Conservation (phyloP, 2,888 invertebrate species). For the Acronicta aceris region DNA sequence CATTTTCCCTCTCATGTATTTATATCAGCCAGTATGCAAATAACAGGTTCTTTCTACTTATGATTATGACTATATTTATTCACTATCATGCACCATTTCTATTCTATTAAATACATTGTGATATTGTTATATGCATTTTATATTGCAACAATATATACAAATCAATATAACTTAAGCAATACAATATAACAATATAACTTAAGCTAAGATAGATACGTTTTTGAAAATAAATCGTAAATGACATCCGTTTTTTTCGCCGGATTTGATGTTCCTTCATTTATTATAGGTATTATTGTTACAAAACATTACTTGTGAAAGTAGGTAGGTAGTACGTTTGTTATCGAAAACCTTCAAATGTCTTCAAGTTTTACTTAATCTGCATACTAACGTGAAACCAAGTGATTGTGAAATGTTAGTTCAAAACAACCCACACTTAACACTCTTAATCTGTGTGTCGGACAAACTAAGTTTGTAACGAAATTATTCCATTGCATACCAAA, state of each 20-base stretch:
- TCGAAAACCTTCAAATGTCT: neutral
- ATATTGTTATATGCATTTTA: too few relatives aligned
- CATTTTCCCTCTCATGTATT: slow-evolving; percentile 49
- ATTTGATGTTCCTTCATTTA: too few relatives aligned
- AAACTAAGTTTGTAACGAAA: slow-evolving; percentile 57
- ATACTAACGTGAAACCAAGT: neutral
- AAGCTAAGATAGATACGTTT: too few relatives aligned
- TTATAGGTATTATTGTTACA: too few relatives aligned
- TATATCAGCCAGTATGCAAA: slow-evolving; percentile 43
- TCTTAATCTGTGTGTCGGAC: slow-evolving; percentile 62
- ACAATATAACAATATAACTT: too few relatives aligned
- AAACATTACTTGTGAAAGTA: neutral
- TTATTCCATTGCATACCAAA: slow-evolving; percentile 70
- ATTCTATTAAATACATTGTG: too few relatives aligned
- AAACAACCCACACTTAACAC: slow-evolving; percentile 59
- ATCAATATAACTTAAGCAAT: too few relatives aligned
- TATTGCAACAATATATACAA: too few relatives aligned
- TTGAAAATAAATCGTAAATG: too few relatives aligned
- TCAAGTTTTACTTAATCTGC: neutral
- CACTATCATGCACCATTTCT: slow-evolving; percentile 4
- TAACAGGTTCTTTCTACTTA: slow-evolving; percentile 15
- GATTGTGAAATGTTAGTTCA: slow-evolving; percentile 51
- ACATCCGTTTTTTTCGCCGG: too few relatives aligned
- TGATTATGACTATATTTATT: slow-evolving; percentile 1
- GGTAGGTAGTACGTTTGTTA: too few relatives aligned